phyloP scores from a whole-genome alignment of 2,113 vertebrate genomes.

The Eretmochelys imbricata region DNA sequence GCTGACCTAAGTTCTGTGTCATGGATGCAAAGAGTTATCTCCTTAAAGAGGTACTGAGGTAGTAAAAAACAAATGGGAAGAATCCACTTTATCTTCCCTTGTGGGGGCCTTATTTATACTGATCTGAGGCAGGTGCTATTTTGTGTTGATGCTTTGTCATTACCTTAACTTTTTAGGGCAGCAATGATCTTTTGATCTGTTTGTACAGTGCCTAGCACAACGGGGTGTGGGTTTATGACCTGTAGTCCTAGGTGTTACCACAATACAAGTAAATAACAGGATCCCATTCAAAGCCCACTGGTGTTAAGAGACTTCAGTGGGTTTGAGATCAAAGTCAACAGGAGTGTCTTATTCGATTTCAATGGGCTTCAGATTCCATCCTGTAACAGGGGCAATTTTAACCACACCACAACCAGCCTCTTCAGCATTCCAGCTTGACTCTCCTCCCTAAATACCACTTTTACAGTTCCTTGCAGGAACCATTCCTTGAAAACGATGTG shows the following conservation, averaged over 20 bases:
- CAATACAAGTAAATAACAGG: not conserved
- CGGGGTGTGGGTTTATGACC: not conserved
- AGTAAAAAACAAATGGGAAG: not conserved
- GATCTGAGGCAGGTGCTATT: not conserved
- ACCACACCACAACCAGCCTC: fast-evolving
- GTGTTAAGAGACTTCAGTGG: fast-evolving
- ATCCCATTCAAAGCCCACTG: fast-evolving
- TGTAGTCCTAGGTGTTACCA: not conserved
- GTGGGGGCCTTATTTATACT: not conserved
- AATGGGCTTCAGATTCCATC: fast-evolving
- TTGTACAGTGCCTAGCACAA: fast-evolving
- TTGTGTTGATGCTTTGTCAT: not conserved
- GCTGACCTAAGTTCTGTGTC: not conserved
- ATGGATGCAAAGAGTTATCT: not conserved
- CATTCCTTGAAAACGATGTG: not conserved
- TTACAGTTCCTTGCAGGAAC: fast-evolving
- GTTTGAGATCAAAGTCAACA: fast-evolving
- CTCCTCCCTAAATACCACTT: not conserved
- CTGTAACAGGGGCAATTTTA: not conserved
- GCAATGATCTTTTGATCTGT: not conserved
- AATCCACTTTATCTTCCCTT: not conserved
- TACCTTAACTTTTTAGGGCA: not conserved
- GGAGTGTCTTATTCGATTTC: fast-evolving
- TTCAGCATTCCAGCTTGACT: not conserved
- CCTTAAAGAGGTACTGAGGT: fast-evolving